These are phyloP conservation scores for Picus viridis DNA, from an alignment of 2,797 vertebrate species.

Conservation along the genomic window DNA sequence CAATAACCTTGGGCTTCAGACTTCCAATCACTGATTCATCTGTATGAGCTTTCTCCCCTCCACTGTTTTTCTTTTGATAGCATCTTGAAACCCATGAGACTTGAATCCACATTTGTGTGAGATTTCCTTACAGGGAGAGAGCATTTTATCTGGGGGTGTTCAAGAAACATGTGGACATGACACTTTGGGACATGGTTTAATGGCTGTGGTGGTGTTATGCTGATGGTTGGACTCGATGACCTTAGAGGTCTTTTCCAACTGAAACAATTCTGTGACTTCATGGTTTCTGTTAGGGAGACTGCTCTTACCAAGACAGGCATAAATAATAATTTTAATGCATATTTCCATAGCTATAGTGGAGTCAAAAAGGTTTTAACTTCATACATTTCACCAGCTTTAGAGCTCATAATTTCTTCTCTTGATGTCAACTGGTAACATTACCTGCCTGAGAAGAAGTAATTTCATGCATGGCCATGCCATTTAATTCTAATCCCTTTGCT, in stretches of 20 bases:
- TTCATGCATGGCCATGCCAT: conserved; percentile 20
- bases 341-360: background rate
- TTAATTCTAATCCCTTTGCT: conserved; percentile 11
- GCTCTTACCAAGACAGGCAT: background rate
- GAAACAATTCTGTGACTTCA: no score
- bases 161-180: no score
- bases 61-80: background rate
- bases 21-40: fast-evolving
- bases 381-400: background rate
- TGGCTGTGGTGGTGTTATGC: background rate
- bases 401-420: background rate
- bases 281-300: background rate
- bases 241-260: no score
- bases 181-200: no score
- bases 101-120: background rate
- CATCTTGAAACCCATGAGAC: background rate
- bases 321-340: background rate
- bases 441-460: conserved; percentile 30
- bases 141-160: background rate
- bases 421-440: background rate
- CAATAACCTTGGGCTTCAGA: background rate
- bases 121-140: background rate
- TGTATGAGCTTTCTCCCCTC: background rate
- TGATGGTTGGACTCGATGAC: no score
- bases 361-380: background rate